Evolutionary conservation across 2,797 vertebrate genomes (phyloP), one percentile per base, ranked within the genome.

Genomic region (Channa striata): DNA sequence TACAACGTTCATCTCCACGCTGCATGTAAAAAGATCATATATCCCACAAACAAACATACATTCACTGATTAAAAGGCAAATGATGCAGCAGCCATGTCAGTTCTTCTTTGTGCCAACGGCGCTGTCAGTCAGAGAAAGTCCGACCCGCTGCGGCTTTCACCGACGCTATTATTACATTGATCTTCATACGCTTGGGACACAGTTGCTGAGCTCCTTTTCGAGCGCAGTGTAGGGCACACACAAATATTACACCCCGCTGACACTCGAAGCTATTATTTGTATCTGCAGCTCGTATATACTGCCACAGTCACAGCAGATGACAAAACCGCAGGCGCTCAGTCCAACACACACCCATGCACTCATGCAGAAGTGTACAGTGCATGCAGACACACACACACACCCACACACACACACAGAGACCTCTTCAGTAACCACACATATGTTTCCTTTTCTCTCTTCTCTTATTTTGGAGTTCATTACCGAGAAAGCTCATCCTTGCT

Each of bases 381-480:
- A 61, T 48, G 61, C 59, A 68, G 8, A 60, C 62, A 61, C 44
- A 53, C 40, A 17, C 33, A 36, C 47, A 70, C 49, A 40, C 67
- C 54, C 48, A 58, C 77, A 46, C 49, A 63, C 62, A 71, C 84
- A 66, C 67, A 20, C 48, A 25, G 57, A 70, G 81, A 83, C 75
- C 56, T 78, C 62, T 64, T 56, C 49, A 81, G 54, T 70, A 88
- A 90, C 87, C 85, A 57, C 89, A 87, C 21, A 37, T 54, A 60
- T 54, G 66, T 90, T 92, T 91, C 89, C 90, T 89, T 84, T 93
- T 93, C 87, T 92, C 90, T 92, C 78, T 89, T 84, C 80, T 91
- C 85, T 91, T 91, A 91, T 92, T 94, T 92, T 90, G 81, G 87
- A 91, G 85, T 70, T 77, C 72, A 84, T 90, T 92, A 87, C 89